phyloP scores from a whole-genome alignment of 2,113 vertebrate species.

The Arizona elegans region DNA sequence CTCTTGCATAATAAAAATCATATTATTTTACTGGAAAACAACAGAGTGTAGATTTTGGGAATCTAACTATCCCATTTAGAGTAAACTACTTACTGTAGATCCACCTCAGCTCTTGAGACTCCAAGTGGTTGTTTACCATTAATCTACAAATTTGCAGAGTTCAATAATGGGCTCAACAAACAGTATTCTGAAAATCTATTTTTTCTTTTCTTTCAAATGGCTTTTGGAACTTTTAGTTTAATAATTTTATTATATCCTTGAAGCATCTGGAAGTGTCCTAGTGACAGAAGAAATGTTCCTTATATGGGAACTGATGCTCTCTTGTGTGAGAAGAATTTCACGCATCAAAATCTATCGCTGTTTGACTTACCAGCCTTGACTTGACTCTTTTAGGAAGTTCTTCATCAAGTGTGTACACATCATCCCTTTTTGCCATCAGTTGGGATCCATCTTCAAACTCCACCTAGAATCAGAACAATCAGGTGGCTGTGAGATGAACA shows the following conservation, averaged over 20 bases:
- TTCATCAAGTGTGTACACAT: constrained; percentile 93
- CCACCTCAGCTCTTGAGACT: not conserved
- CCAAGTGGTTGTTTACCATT: not conserved
- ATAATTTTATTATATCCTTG: not conserved
- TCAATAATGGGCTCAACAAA: not conserved
- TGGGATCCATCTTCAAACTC: constrained; percentile 98
- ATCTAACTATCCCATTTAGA: not conserved
- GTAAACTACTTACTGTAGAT: not conserved
- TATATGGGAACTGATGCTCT: not conserved
- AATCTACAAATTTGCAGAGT: not conserved
- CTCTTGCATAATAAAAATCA: not conserved
- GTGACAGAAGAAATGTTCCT: not conserved
- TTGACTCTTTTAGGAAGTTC: constrained; percentile 98
- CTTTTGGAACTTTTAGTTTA: not conserved
- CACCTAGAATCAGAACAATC: constrained; percentile 72
- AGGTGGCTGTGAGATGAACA: not conserved
- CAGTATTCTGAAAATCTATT: not conserved
- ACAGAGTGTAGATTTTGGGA: not conserved
- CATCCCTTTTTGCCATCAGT: constrained; percentile 92
- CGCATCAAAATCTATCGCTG: fast-evolving
- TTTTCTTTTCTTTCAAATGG: not conserved
- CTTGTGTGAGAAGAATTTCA: not conserved
- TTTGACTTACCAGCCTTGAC: constrained; percentile 84
- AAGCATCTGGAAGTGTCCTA: not conserved
- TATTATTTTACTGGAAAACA: not conserved